phyloP scores from a whole-genome alignment of 2,797 vertebrate species.

The Darevskia nairensis region DNA sequence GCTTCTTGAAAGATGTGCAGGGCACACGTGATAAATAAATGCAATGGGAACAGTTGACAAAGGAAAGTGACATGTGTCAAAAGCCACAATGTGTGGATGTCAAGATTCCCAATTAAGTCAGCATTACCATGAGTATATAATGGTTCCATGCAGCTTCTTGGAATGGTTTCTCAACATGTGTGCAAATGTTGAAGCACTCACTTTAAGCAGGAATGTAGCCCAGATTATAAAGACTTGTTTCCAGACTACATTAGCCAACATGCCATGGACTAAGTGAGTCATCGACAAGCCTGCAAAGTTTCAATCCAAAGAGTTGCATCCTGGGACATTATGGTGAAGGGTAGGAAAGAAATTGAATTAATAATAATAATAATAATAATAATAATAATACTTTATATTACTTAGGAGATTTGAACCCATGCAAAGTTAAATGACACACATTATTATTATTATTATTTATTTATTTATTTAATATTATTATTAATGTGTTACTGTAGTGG shows the following conservation, averaged over 20 bases:
- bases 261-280: background rate
- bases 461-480: too few relatives aligned
- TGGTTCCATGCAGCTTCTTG: too few relatives aligned
- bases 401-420: too few relatives aligned
- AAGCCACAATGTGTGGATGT: background rate
- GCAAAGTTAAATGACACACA: too few relatives aligned
- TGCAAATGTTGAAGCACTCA: background rate
- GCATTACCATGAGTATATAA: background rate
- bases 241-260: background rate
- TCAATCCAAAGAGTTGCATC: too few relatives aligned
- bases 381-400: too few relatives aligned
- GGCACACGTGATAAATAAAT: background rate
- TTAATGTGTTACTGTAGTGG: background rate
- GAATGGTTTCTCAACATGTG: too few relatives aligned
- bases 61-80: constrained; percentile 16
- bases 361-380: too few relatives aligned
- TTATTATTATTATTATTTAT: too few relatives aligned
- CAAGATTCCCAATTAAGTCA: background rate
- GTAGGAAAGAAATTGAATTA: too few relatives aligned
- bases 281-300: background rate
- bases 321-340: too few relatives aligned
- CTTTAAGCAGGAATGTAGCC: background rate
- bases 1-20: background rate
- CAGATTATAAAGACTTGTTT: background rate
- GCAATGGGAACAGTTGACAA: background rate